Conservation (phyloP, 2,797 vertebrate genomes). For the Crax fasciolata region DNA sequence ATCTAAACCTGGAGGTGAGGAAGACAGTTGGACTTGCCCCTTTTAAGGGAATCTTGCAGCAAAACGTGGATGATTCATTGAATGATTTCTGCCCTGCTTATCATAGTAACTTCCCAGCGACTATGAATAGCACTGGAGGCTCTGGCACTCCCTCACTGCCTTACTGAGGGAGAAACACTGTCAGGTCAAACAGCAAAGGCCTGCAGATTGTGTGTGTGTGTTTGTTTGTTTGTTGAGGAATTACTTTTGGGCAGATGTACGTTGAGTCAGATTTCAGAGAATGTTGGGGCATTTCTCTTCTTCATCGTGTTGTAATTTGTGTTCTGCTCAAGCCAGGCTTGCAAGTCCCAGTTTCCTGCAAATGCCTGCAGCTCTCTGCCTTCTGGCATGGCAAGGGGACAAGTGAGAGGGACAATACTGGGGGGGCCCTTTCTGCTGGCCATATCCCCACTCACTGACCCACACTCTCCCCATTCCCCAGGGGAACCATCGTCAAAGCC, state of each 20-base stretch:
- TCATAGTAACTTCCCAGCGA: neutral
- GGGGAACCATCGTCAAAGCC: slow-evolving; percentile 97
- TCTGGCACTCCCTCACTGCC: neutral
- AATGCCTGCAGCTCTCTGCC: rapidly evolving
- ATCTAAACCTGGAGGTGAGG: neutral
- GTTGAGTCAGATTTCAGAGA: neutral
- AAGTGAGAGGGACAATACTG: neutral
- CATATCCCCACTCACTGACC: neutral
- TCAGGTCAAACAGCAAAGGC: neutral
- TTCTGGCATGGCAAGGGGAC: neutral
- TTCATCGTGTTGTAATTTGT: neutral
- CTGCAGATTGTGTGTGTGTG: neutral
- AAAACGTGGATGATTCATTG: neutral
- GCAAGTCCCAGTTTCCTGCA: neutral
- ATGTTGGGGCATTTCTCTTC: rapidly evolving
- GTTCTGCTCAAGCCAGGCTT: neutral
- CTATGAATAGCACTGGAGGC: neutral
- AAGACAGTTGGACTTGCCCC: neutral
- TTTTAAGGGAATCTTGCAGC: slow-evolving; percentile 16
- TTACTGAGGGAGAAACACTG: neutral
- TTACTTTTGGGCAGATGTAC: neutral
- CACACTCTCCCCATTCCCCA: slow-evolving; percentile 55
- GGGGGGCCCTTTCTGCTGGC: neutral
- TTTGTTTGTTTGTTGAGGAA: neutral
- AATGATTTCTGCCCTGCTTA: neutral